phyloP scores from a whole-genome alignment of 2,888 invertebrate species.

The Stenodema calcarata region DNA sequence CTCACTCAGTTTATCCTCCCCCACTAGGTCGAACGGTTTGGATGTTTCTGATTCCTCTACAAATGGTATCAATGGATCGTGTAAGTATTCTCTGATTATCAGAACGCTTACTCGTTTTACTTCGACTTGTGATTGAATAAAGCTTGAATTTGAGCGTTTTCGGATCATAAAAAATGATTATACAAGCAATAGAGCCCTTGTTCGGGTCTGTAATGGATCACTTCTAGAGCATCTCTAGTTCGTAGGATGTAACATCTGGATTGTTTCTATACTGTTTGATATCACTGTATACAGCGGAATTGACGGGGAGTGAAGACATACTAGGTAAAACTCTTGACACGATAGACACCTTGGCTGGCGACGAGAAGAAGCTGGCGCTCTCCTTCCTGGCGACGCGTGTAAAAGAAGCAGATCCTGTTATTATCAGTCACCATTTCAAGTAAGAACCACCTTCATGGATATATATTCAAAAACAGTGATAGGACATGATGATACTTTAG shows the following conservation, averaged over 20 bases:
- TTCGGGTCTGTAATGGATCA: too few relatives aligned
- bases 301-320: conserved; percentile 7
- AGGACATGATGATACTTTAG: too few relatives aligned
- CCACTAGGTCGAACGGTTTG: conserved; percentile 55
- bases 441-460: conserved; percentile 49
- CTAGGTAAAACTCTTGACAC: conserved; percentile 51
- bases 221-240: too few relatives aligned
- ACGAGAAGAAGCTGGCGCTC: conserved; percentile 54
- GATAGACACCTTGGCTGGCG: conserved; percentile 53
- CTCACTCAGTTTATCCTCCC: conserved; percentile 49
- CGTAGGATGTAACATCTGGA: neutral
- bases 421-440: conserved; percentile 66
- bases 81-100: neutral
- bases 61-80: conserved; percentile 37
- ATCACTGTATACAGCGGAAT: conserved; percentile 7
- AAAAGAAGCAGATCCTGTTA: conserved; percentile 62
- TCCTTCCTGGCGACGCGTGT: conserved; percentile 57
- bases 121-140: neutral
- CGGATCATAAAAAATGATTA: too few relatives aligned
- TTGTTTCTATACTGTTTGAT: too few relatives aligned
- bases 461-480: too few relatives aligned
- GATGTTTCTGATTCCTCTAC: conserved; percentile 53
- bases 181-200: too few relatives aligned
- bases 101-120: too few relatives aligned
- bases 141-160: too few relatives aligned